These are phyloP conservation scores for Myripristis jacobus DNA, from an alignment of 2,797 vertebrate genomes.

Conservation along the genomic window DNA sequence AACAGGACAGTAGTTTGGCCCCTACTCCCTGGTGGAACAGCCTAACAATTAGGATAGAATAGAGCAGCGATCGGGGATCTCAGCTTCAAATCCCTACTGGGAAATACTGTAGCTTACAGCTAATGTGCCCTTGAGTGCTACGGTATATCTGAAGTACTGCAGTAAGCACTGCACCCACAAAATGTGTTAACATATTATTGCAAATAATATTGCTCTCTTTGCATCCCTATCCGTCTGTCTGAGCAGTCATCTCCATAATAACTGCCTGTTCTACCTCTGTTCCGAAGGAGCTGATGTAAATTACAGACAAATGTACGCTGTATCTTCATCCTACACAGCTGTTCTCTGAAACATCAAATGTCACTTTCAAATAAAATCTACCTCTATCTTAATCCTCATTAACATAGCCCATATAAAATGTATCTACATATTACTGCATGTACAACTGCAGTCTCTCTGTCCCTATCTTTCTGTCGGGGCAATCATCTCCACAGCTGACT, in stretches of 20 bases:
- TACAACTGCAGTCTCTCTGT: slow-evolving; percentile 11
- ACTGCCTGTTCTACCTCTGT: not conserved
- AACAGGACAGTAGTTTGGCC: slow-evolving; percentile 50
- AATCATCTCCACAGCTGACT: slow-evolving; percentile 39
- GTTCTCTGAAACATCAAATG: slow-evolving; percentile 14
- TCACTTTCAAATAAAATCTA: not conserved
- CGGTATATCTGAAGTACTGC: slow-evolving; percentile 28
- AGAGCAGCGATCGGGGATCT: not conserved
- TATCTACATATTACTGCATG: slow-evolving; percentile 18
- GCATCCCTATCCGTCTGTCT: slow-evolving; percentile 1
- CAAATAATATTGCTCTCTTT: slow-evolving; percentile 6
- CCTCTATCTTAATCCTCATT: slow-evolving; percentile 23
- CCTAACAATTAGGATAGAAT: slow-evolving; percentile 45
- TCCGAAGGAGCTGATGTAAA: not conserved
- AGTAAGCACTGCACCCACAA: slow-evolving; percentile 27
- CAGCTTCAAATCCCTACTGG: slow-evolving; percentile 26
- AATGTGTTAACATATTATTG: slow-evolving; percentile 7
- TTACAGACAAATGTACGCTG: not conserved
- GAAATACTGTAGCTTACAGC: not conserved
- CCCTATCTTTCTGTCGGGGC: not conserved
- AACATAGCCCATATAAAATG: not conserved
- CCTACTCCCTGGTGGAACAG: slow-evolving; percentile 39
- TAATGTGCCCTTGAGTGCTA: slow-evolving; percentile 18
- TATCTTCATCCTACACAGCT: not conserved
- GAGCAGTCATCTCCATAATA: not conserved